Evolutionary conservation across 1,140 invertebrate species (phyloP).

Genomic region (Sipha flava): DNA sequence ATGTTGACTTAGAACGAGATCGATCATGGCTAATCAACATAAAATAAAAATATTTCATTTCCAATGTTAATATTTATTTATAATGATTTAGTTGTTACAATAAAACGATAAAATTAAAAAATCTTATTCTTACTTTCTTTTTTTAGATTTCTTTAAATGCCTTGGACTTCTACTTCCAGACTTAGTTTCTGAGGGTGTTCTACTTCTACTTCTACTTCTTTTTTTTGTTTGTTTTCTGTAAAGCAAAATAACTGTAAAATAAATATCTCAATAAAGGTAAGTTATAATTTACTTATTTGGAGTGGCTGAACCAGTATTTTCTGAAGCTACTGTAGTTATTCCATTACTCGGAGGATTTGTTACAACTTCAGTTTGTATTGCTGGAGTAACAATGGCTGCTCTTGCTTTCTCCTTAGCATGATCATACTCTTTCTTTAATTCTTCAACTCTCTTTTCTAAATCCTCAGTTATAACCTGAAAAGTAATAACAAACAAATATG

Average conservation of each 20-base stretch:
- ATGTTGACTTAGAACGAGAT: constrained; percentile 19
- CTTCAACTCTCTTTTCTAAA: constrained; percentile 25
- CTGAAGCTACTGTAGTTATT: neutral
- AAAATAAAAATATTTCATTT: neutral
- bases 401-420: constrained; percentile 22
- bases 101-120: no score
- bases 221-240: constrained; percentile 19
- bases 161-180: constrained; percentile 21
- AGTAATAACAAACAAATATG: neutral
- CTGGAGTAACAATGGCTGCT: neutral
- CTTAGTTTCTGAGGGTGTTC: constrained; percentile 1
- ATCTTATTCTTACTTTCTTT: neutral
- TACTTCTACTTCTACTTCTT: constrained; percentile 16
- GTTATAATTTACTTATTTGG: neutral
- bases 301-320: neutral
- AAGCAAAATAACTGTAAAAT: neutral
- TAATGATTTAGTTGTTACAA: no score
- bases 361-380: neutral
- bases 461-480: constrained; percentile 19
- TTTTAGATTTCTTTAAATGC: constrained; percentile 1
- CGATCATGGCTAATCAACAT: neutral
- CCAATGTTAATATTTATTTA: no score
- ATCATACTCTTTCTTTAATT: constrained; percentile 29
- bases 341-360: neutral
- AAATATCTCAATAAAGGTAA: neutral